Evolutionary conservation across 2,113 vertebrate species (phyloP), one percentile per base, ranked within the genome.

Genomic region (Cygnus buccinator): DNA sequence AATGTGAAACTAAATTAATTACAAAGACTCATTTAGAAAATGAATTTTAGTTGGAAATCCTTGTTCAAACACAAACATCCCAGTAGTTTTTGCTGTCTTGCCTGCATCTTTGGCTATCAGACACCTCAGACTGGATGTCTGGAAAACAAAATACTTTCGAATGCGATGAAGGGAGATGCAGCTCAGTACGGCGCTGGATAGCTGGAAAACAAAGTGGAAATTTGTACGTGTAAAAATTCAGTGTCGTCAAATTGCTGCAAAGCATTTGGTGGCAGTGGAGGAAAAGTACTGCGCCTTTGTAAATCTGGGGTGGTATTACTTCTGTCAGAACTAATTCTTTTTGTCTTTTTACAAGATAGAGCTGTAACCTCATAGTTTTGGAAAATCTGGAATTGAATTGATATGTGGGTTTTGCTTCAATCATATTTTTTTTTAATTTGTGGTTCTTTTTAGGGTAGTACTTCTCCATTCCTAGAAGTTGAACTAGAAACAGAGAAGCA

Each of bases 161-260:
- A 39, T 63, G 75, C 13, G 26, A 18, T 26, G 16, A 3, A 20
- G 17, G 13, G 58, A 33, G 52, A 9, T 23, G 37, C 14, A 12
- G 29, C 35, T 71, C n/a, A 26, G 8, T 52, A 0, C 28, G 21
- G 37, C 43, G 12, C 43, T 5, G 19, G 28, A 5, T 5, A 22
- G 37, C 50, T 44, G 44, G 33, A 26, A 44, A 54, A 26, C 13
- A 11, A 37, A 46, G 18, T 28, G n/a, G 10, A 50, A 37, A 2
- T 52, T 14, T 50, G 16, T 8, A 9, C 2, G 7, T 44, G 62
- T 63, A 3, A 2, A 48, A 23, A 50, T 33, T 87, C 18, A n/a
- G 26, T 2, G 12, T 29, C 3, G 31, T 33, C 1, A 1, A 63
- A 8, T 39, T 3, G 2, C 29, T 71, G 28, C 15, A 3, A 19